These are phyloP conservation scores for Eubasilissa regina DNA, from an alignment of 1,140 invertebrate genomes.

Conservation along the genomic window DNA sequence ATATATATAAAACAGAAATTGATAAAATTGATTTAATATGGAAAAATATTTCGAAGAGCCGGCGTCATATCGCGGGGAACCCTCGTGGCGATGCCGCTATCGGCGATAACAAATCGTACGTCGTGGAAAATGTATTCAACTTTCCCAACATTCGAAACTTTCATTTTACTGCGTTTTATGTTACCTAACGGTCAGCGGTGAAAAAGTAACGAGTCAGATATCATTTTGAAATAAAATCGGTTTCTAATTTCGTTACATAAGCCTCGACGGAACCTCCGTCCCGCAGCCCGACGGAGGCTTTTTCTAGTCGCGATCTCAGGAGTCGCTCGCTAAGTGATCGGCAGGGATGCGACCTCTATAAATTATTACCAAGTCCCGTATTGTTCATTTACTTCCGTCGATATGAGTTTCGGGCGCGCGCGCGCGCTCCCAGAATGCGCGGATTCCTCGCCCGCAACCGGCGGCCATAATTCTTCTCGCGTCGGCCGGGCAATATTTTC, in stretches of 20 bases:
- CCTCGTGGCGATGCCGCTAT: neutral
- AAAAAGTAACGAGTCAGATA: slow-evolving; percentile 37
- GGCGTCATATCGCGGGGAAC: neutral
- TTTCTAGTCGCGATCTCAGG: neutral
- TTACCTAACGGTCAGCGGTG: slow-evolving; percentile 32
- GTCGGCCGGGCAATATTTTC: too few species aligned
- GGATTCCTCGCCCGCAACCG: too few species aligned
- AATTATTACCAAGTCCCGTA: too few species aligned
- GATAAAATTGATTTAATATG: too few species aligned
- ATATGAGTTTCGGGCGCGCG: too few species aligned
- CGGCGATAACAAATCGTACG: slow-evolving; percentile 9
- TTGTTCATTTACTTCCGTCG: too few species aligned
- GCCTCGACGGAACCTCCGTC: neutral
- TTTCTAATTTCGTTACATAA: slow-evolving; percentile 43
- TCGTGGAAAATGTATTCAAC: slow-evolving; percentile 30
- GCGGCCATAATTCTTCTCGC: too few species aligned
- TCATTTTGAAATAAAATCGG: slow-evolving; percentile 36
- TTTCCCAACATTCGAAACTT: slow-evolving; percentile 40
- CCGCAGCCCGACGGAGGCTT: neutral
- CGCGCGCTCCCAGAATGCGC: too few species aligned
- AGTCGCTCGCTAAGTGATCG: neutral
- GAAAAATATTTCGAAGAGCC: neutral
- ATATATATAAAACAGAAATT: too few species aligned
- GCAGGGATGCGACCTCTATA: neutral
- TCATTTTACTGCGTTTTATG: slow-evolving; percentile 27